phyloP scores from a whole-genome alignment of 2,888 invertebrate genomes.

The Synergus umbraculus region DNA sequence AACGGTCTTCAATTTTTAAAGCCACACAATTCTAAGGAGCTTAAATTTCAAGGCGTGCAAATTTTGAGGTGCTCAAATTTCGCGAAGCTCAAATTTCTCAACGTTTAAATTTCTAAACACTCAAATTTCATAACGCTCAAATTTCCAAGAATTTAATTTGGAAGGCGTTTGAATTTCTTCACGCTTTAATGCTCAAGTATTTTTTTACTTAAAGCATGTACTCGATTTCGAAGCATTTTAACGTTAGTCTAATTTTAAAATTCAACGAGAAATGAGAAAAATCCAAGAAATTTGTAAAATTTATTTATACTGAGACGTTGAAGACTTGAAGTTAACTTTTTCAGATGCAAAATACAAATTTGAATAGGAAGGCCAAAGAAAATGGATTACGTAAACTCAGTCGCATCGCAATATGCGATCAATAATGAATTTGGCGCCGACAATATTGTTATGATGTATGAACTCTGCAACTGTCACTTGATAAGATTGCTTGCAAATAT shows the following conservation, averaged over 20 bases:
- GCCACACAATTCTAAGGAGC: not conserved
- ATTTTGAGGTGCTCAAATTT: not conserved
- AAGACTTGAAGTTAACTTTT: not conserved
- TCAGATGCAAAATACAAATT: conserved; percentile 10
- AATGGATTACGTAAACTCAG: conserved; percentile 7
- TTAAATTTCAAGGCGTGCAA: too few relatives aligned
- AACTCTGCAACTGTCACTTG: not conserved
- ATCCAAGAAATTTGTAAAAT: not conserved
- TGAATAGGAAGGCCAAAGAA: conserved; percentile 7
- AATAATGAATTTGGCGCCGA: conserved; percentile 30
- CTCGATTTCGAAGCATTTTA: too few relatives aligned
- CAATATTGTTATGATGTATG: not conserved
- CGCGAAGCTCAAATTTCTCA: not conserved
- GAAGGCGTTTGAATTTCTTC: too few relatives aligned
- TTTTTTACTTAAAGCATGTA: too few relatives aligned
- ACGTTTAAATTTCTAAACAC: not conserved
- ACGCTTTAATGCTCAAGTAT: too few relatives aligned
- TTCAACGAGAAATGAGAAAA: too few relatives aligned
- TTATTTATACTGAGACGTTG: not conserved
- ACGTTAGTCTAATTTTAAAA: too few relatives aligned
- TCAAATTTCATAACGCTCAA: not conserved
- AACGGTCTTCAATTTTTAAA: not conserved
- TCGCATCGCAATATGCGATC: conserved; percentile 5
- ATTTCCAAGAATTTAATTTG: not conserved
- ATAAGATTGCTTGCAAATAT: not conserved